Conservation (phyloP, 2,888 invertebrate species). For the Nomada fucata region DNA sequence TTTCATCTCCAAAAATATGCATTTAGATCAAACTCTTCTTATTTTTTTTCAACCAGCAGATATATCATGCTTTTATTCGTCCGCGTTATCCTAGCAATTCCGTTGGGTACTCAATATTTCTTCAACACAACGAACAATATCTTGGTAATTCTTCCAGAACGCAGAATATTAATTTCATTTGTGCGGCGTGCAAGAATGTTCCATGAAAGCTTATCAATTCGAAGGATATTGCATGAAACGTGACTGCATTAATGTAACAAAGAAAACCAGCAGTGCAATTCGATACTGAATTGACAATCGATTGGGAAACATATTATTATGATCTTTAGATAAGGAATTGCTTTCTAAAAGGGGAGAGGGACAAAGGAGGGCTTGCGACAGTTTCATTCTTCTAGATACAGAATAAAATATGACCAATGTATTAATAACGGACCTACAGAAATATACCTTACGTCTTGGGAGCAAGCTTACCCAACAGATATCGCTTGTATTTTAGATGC, state of each 20-base stretch:
- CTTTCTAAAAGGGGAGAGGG: neutral
- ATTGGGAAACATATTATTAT: conserved; percentile 27
- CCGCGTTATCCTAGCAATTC: neutral
- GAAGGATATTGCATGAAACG: neutral
- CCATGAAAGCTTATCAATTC: neutral
- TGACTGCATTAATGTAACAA: neutral
- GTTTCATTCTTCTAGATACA: neutral
- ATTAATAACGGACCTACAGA: neutral
- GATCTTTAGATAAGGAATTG: conserved; percentile 29
- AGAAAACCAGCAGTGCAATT: conserved; percentile 1
- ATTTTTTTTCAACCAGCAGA: neutral
- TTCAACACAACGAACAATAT: neutral
- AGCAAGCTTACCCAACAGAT: no score
- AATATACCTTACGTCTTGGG: neutral
- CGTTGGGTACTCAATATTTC: no score
- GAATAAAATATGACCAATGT: neutral
- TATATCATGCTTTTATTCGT: conserved; percentile 10
- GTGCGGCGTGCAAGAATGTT: neutral
- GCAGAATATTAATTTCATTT: neutral
- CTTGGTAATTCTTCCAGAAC: neutral
- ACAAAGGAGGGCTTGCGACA: conserved; percentile 28
- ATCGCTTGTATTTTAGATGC: conserved; percentile 76
- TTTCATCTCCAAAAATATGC: neutral
- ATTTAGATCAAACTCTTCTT: conserved; percentile 1
- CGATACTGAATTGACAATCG: neutral